Conservation (phyloP, 2,797 vertebrate species). For the Hirundo rustica region DNA sequence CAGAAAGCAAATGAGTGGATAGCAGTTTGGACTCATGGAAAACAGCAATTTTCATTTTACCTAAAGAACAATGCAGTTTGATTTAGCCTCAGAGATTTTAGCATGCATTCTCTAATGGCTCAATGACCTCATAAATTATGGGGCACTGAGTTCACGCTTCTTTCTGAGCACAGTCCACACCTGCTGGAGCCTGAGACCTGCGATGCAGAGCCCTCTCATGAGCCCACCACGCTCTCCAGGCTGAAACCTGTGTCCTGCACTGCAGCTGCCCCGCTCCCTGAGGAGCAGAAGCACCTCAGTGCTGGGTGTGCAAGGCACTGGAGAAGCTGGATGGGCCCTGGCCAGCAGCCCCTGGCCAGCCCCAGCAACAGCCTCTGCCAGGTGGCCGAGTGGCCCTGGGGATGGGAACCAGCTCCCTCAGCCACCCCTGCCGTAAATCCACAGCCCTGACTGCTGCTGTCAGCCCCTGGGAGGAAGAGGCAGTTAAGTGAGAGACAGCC, state of each 20-base stretch:
- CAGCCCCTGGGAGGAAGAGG: background rate
- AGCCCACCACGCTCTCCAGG: background rate
- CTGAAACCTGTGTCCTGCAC: background rate
- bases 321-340: fast-evolving
- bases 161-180: fast-evolving
- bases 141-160: background rate
- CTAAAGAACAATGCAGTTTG: background rate
- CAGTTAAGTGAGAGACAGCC: background rate
- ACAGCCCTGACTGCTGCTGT: background rate
- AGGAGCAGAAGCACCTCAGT: background rate
- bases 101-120: background rate
- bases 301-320: fast-evolving
- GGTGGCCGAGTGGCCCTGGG: background rate
- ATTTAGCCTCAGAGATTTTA: background rate
- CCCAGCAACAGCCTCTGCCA: background rate
- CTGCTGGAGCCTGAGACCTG: fast-evolving
- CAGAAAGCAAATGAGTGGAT: background rate
- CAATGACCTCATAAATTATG: background rate
- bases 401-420: background rate
- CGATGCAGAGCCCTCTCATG: fast-evolving
- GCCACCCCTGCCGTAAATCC: background rate
- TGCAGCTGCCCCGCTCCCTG: background rate
- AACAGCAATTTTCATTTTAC: background rate
- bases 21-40: background rate
- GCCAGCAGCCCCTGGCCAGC: background rate